Conservation (phyloP, 2,888 invertebrate genomes). For the Thumatha senex region DNA sequence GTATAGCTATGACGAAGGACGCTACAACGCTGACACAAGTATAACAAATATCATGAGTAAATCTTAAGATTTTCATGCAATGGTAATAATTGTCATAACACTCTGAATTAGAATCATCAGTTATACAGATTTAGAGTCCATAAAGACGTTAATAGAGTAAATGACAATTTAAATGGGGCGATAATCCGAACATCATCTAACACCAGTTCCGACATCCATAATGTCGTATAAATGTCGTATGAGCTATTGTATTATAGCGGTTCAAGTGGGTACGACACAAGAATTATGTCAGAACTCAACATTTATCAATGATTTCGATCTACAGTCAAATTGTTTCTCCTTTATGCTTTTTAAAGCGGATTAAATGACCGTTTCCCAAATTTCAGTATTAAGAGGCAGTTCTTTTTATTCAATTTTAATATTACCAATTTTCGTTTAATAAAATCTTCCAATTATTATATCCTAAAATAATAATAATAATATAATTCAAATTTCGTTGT, state of each 20-base stretch:
- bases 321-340: constrained; percentile 52
- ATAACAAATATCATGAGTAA: too few species aligned
- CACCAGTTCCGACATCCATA: constrained; percentile 5
- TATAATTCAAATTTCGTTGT: too few species aligned
- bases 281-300: constrained; percentile 33
- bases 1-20: too few species aligned
- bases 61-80: too few species aligned
- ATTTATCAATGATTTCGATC: constrained; percentile 54
- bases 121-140: too few species aligned
- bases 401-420: neutral
- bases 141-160: too few species aligned
- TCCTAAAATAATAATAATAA: too few species aligned
- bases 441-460: too few species aligned
- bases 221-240: constrained; percentile 9
- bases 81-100: neutral
- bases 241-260: constrained; percentile 13
- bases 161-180: constrained; percentile 1
- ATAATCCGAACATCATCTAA: constrained; percentile 4
- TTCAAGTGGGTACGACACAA: constrained; percentile 20
- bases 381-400: constrained; percentile 51
- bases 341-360: constrained; percentile 64
- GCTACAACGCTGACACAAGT: too few species aligned
- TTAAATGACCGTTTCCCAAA: constrained; percentile 55
- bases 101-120: neutral
- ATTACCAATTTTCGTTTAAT: neutral